Evolutionary conservation across 2,113 vertebrate genomes (phyloP).

Genomic region (Hucho hucho): DNA sequence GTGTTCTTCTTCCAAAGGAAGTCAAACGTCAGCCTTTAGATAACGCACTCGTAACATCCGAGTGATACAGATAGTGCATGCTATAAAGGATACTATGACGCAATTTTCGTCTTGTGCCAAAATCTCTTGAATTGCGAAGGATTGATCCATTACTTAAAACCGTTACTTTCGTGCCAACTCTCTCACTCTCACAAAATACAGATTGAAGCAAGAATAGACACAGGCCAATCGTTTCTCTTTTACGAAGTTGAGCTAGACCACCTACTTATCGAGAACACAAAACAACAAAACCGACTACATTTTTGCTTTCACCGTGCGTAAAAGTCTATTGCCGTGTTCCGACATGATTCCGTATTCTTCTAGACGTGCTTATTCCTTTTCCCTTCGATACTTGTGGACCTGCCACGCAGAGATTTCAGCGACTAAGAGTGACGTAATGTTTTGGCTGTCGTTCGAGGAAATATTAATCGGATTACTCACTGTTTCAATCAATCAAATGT

Average conservation of each 20-base stretch:
- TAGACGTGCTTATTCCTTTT: conserved; percentile 40
- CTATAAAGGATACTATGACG: conserved; percentile 83
- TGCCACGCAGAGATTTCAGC: conserved; percentile 67
- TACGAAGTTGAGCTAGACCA: neutral
- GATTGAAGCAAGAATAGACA: neutral
- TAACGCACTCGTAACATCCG: neutral
- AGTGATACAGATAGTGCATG: neutral
- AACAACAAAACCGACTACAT: neutral
- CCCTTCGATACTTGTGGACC: neutral
- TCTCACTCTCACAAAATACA: neutral
- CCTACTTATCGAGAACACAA: neutral
- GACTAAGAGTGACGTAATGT: conserved; percentile 59
- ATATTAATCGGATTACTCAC: conserved; percentile 17
- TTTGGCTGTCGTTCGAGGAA: conserved; percentile 37
- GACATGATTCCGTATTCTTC: conserved; percentile 39
- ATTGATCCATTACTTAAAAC: conserved; percentile 83
- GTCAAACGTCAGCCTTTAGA: neutral
- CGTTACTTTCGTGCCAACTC: neutral
- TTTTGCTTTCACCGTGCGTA: neutral
- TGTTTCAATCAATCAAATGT: no score
- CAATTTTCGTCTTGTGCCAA: conserved; percentile 77
- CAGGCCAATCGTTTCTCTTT: neutral
- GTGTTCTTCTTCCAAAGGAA: neutral
- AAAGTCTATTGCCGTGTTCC: neutral
- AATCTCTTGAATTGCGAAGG: conserved; percentile 88